Conservation (phyloP, 2,113 vertebrate species). For the Gobiocypris rarus region DNA sequence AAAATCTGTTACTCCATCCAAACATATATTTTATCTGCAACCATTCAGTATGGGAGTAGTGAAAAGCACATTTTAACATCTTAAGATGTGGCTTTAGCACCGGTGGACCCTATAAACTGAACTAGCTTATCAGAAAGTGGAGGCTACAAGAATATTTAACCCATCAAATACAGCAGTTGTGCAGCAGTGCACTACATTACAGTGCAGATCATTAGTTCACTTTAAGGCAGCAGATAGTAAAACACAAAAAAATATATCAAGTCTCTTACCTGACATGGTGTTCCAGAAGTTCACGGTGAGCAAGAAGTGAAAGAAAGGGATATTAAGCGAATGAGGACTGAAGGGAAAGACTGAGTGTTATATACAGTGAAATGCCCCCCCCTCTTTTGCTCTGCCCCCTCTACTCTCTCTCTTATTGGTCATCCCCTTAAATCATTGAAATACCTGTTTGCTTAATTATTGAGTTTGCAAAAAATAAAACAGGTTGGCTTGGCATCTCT, state of each 20-base stretch:
- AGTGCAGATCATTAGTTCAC: not conserved
- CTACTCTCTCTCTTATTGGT: not conserved
- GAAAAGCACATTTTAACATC: no score
- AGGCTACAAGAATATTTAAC: not conserved
- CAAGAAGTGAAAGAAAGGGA: not conserved
- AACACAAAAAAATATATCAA: not conserved
- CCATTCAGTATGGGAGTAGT: no score
- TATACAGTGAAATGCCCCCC: slow-evolving; percentile 44
- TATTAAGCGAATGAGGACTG: not conserved
- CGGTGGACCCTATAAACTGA: not conserved
- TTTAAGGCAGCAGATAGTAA: not conserved
- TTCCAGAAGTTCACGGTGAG: not conserved
- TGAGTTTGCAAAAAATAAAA: not conserved
- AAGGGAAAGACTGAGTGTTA: slow-evolving; percentile 14
- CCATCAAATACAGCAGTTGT: not conserved
- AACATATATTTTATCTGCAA: no score
- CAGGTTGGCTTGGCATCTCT: not conserved
- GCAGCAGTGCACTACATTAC: not conserved
- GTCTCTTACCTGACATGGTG: slow-evolving; percentile 3
- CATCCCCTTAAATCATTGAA: not conserved
- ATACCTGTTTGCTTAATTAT: not conserved
- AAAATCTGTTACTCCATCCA: no score
- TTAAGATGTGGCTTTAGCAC: no score
- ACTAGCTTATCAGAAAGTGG: not conserved
- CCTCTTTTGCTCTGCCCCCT: not conserved